phyloP scores from a whole-genome alignment of 2,797 vertebrate species.

The Mormyrops attenuatus region DNA sequence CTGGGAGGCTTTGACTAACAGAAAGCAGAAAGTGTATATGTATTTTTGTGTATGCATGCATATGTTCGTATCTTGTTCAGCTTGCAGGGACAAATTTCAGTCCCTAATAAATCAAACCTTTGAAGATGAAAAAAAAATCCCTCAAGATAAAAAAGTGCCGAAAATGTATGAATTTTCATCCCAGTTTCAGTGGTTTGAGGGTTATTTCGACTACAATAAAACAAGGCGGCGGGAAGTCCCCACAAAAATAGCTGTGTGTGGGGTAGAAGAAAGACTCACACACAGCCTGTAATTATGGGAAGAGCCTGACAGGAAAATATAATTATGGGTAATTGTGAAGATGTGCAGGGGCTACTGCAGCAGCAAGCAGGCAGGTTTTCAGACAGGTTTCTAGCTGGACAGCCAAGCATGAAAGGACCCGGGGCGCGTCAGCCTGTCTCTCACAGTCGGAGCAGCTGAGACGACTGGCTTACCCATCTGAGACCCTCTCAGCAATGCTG shows the following conservation, averaged over 20 bases:
- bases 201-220: not conserved
- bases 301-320: slow-evolving; percentile 44
- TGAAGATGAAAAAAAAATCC: not conserved
- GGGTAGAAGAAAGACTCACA: not conserved
- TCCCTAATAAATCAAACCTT: not conserved
- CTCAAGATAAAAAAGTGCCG: not conserved
- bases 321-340: slow-evolving; percentile 56
- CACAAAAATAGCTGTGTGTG: slow-evolving; percentile 3
- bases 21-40: not conserved
- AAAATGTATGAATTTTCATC: not conserved
- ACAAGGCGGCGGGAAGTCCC: not conserved
- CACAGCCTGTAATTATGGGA: slow-evolving; percentile 49
- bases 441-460: not conserved
- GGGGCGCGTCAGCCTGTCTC: not conserved
- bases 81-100: not conserved
- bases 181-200: not conserved
- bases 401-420: not conserved
- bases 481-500: not conserved
- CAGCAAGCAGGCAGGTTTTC: slow-evolving; percentile 31
- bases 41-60: not conserved
- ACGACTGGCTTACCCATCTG: not conserved
- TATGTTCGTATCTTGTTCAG: not conserved
- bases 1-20: not conserved
- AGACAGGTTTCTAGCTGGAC: not conserved
- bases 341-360: slow-evolving; percentile 45